Base-by-base conservation (phyloP, 2,888 invertebrate species). In the Hirudinaria manillensis region DNA sequence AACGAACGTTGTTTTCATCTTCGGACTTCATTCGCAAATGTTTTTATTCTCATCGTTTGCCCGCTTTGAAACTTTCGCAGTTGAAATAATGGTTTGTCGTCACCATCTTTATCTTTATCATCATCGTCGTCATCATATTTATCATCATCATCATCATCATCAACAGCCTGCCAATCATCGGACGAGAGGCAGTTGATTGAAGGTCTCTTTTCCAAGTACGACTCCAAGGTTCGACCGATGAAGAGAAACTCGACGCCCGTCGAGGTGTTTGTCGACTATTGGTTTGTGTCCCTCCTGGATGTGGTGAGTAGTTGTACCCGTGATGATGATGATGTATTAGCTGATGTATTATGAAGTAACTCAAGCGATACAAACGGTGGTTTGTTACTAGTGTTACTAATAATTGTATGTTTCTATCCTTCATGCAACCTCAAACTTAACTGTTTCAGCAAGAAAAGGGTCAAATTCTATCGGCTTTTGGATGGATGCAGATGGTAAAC, bases 401-500 rank as follows among this genome's bases (percentile, higher is more conserved):
- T n/a, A n/a, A n/a, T n/a, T n/a, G n/a, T n/a, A n/a, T n/a, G n/a
- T n/a, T n/a, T n/a, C n/a, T n/a, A n/a, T n/a, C 45, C 45, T 45
- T 45, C 10, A 45, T 16, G 13, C 16, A 7, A 45, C 1, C 45
- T 45, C 45, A 45, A 45, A 45, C 16, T 45, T 16, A 4, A 4
- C 16, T 16, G 10, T 68, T 27, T 29, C 36, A 73, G 73, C 56
- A 73, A 73, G 73, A 73, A 65, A 56, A 38, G 21, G 32, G 56
- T 10, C 73, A 73, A 55, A 29, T 61, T n/a, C 27, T 73, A 7
- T 73, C 73, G 4, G 61, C 73, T 34, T 73, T 73, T 36, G 73
- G 73, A n/a, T 73, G 73, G 73, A 73, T 73, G 73, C 73, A 73
- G 38, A 29, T 65, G 73, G 73, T 73, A n/a, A 36, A 36, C 7